Conservation (phyloP, 2,113 vertebrate species). For the Nerophis lumbriciformis region DNA sequence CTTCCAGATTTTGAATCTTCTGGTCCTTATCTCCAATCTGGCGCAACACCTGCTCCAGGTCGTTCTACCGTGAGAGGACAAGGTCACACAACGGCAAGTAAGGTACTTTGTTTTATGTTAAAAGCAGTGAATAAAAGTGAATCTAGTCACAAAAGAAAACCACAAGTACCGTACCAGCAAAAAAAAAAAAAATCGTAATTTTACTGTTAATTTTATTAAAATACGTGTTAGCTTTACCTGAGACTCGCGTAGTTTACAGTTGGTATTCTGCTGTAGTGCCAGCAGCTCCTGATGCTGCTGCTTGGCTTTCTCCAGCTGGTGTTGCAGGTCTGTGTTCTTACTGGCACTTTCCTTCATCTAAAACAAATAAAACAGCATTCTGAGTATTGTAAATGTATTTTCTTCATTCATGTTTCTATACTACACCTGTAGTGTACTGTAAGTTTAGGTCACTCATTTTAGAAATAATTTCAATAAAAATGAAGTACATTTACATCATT, state of each 20-base stretch:
- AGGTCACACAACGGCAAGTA: not conserved
- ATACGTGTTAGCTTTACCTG: conserved; percentile 75
- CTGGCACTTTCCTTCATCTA: conserved; percentile 86
- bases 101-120: not conserved
- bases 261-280: conserved; percentile 88
- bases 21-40: conserved; percentile 99
- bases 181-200: not conserved
- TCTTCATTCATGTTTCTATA: not conserved
- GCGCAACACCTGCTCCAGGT: conserved; percentile 94
- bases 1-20: conserved; percentile 98
- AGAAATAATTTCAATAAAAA: not conserved
- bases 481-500: not conserved
- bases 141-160: no score
- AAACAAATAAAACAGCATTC: conserved; percentile 17
- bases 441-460: no score
- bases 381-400: not conserved
- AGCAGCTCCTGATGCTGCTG: conserved; percentile 95
- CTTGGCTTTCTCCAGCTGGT: conserved; percentile 91
- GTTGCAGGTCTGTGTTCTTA: conserved; percentile 84
- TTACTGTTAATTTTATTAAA: no score
- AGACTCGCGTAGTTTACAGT: conserved; percentile 89
- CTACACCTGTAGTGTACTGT: not conserved
- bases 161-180: no score
- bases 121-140: no score
- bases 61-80: conserved; percentile 73